Base-by-base conservation (phyloP, 2,797 vertebrate species). In the Peromyscus aztecus region DNA sequence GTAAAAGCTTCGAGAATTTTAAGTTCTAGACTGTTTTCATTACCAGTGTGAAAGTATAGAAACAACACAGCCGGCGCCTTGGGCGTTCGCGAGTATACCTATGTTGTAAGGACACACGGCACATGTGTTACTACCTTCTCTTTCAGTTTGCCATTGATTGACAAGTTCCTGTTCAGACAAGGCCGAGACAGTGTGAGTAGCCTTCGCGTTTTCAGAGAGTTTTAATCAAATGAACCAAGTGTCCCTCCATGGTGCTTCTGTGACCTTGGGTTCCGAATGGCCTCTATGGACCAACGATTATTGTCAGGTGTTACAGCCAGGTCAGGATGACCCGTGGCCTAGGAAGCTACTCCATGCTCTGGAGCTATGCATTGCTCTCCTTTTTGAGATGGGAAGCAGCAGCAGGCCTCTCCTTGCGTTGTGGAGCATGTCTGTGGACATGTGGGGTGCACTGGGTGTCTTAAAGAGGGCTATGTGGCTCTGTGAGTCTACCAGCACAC, bases 11-110 rank as follows among this genome's bases (percentile, higher is more conserved):
- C 1, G 43, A 49, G n/a, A 27, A 49, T 84, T 91, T 69, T 81
- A 80, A 94, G 46, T 89, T 95, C 67, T 73, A 83, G 82, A 85
- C 88, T 67, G 80, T 80, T 85, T 95, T 94, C 31, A 23, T 71
- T 46, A 52, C 59, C 57, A 63, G 19, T 31, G n/a, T 76, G 55
- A 96, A 92, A 81, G 63, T 73, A 55, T 52, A 40, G 24, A 77
- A 82, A 46, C 34, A 86, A 37, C 5, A 88, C 43, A 83, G 46
- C 57, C 82, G 31, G 21, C 27, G 43, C 24, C 1, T 77, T 82
- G 57, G 83, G 81, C 29, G 5, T 69, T 86, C 57, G 1, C 27
- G 61, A 57, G 40, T 75, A 19, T 78, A 77, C 13, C 55, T 71
- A 52, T 63, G 5, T 73, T 57, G 76, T 67, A 59, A 40, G 77